A percentile compares a stretch with the other conserved stretches of the same genome.
Evolutionary conservation across 2,113 vertebrate species (phyloP).

Genomic region (Austrofundulus limnaeus): DNA sequence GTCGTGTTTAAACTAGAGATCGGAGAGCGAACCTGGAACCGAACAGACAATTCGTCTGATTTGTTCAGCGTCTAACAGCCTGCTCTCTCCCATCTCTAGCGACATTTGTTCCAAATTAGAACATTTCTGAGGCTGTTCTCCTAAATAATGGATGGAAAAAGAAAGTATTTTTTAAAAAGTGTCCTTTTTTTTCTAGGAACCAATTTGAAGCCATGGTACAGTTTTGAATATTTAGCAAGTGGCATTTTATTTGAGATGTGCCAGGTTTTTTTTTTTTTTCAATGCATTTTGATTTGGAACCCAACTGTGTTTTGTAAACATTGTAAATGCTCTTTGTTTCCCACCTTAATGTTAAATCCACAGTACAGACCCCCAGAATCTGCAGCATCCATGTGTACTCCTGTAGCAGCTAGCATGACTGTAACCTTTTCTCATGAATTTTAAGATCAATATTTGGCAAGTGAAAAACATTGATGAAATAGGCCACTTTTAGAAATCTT

Average conservation of each 20-base stretch:
- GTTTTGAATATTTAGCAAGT: conserved; percentile 64
- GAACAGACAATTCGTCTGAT: conserved; percentile 17
- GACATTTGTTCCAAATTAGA: conserved; percentile 72
- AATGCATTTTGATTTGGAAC: conserved; percentile 68
- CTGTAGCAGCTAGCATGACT: conserved; percentile 70
- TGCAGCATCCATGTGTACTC: conserved; percentile 61
- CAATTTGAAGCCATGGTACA: conserved; percentile 69
- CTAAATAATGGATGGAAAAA: conserved; percentile 48
- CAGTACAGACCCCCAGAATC: conserved; percentile 55
- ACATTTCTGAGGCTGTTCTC: conserved; percentile 45
- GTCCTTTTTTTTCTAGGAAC: conserved; percentile 75
- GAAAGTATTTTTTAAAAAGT: conserved; percentile 63
- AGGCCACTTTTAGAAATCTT: conserved; percentile 69
- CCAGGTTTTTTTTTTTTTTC: conserved; percentile 64
- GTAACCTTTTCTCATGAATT: conserved; percentile 56
- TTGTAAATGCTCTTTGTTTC: conserved; percentile 44
- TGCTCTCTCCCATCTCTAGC: conserved; percentile 46
- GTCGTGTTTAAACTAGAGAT: conserved; percentile 51
- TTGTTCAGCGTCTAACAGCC: conserved; percentile 28
- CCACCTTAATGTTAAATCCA: conserved; percentile 57
- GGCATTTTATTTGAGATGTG: conserved; percentile 64
- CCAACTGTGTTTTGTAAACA: conserved; percentile 33
- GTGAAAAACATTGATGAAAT: conserved; percentile 40
- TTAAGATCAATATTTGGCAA: conserved; percentile 49
- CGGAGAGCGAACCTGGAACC: conserved; percentile 34